Evolutionary conservation across 2,888 invertebrate species (phyloP).

Genomic region (Eupithecia inturbata): DNA sequence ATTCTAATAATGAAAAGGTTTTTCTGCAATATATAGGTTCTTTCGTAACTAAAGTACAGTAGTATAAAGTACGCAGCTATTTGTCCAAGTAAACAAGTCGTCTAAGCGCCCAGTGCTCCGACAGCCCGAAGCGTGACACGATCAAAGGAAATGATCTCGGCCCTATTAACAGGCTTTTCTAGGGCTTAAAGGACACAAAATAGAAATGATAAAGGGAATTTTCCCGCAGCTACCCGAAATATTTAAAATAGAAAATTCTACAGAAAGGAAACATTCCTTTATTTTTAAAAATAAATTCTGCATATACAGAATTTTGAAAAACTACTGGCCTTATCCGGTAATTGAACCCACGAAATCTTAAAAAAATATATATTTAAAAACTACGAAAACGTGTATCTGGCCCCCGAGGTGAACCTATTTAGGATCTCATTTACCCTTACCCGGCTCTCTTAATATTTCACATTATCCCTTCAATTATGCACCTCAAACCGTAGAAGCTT

Average conservation of each 20-base stretch:
- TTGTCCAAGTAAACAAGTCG: neutral
- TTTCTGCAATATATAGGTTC: neutral
- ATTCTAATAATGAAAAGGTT: neutral
- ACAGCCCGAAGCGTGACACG: conserved; percentile 8
- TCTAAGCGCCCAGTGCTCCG: neutral
- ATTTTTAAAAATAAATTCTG: too few species aligned
- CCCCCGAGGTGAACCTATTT: conserved; percentile 26
- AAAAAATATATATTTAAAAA: too few species aligned
- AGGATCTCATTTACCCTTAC: conserved; percentile 29
- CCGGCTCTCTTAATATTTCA: conserved; percentile 41
- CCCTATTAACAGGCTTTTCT: neutral
- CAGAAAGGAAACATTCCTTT: too few species aligned
- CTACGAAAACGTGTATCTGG: conserved; percentile 17
- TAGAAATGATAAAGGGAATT: neutral
- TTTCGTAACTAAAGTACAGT: neutral
- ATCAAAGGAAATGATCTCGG: conserved; percentile 8
- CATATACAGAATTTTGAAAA: too few species aligned
- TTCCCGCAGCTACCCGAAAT: too few species aligned
- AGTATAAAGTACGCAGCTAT: neutral
- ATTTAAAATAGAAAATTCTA: too few species aligned
- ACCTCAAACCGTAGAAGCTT: conserved; percentile 26
- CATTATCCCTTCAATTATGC: conserved; percentile 42
- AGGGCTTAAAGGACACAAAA: neutral
- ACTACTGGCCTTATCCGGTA: too few species aligned
- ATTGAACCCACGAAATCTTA: too few species aligned